phyloP scores from a whole-genome alignment of 1,140 invertebrate species.

The Drosophila albomicans region DNA sequence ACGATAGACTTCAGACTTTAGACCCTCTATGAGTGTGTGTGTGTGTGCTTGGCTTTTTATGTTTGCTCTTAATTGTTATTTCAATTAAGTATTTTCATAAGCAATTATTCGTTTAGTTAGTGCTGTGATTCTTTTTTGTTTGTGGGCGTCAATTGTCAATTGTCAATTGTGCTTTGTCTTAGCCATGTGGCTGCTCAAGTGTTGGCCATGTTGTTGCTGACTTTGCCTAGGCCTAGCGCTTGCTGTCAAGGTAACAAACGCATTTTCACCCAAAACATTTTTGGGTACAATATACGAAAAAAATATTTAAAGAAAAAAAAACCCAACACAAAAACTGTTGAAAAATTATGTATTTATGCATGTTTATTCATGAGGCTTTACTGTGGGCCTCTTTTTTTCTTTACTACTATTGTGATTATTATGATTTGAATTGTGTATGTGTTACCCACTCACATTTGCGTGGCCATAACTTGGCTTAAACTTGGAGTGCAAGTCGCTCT shows the following conservation, averaged over 20 bases:
- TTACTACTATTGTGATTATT: constrained; percentile 11
- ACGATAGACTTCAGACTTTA: constrained; percentile 57
- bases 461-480: constrained; percentile 39
- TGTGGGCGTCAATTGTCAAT: constrained; percentile 69
- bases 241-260: constrained; percentile 43
- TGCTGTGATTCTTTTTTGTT: constrained; percentile 30
- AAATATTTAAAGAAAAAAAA: constrained; percentile 4
- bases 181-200: constrained; percentile 44
- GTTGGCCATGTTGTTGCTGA: constrained; percentile 29
- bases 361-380: constrained; percentile 69
- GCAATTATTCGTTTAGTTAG: constrained; percentile 69
- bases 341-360: constrained; percentile 61
- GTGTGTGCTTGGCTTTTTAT: constrained; percentile 13
- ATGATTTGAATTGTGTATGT: constrained; percentile 37
- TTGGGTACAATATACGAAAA: too few species aligned
- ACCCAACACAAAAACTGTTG: constrained; percentile 28
- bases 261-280: constrained; percentile 21
- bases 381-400: constrained; percentile 32
- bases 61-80: constrained; percentile 71
- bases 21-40: constrained; percentile 47
- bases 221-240: constrained; percentile 48
- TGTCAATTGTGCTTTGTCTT: constrained; percentile 60
- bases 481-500: constrained; percentile 32
- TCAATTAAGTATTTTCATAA: constrained; percentile 79
- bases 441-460: constrained; percentile 45